phyloP scores from a whole-genome alignment of 1,140 invertebrate genomes.

The Papilio polytes region DNA sequence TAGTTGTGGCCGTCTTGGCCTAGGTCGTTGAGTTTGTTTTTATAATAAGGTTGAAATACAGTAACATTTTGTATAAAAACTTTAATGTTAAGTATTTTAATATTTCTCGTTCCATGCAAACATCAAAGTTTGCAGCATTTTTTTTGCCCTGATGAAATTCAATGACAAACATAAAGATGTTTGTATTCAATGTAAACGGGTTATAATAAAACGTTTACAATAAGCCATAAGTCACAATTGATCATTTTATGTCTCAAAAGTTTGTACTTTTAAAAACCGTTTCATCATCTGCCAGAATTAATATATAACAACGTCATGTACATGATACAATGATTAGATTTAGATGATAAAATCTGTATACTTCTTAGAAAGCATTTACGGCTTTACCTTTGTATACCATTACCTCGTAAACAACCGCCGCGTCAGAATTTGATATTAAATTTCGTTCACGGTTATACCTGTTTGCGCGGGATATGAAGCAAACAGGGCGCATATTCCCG shows the following conservation, averaged over 20 bases:
- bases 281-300: no score
- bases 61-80: background rate
- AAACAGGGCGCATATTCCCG: conserved; percentile 13
- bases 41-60: background rate
- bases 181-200: no score
- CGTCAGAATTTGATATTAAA: conserved; percentile 21
- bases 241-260: no score
- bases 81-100: background rate
- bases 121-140: no score
- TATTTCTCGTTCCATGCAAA: no score
- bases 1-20: background rate
- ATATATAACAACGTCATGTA: background rate
- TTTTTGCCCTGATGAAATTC: no score
- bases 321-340: background rate
- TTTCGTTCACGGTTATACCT: conserved; percentile 12
- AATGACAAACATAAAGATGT: no score
- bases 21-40: background rate
- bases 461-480: conserved; percentile 21
- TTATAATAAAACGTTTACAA: no score
- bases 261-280: no score
- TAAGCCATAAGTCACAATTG: no score
- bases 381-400: background rate
- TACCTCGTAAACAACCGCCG: conserved; percentile 14
- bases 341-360: background rate
- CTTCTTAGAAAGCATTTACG: background rate